Conservation (phyloP, 2,888 invertebrate species). For the Polyommatus icarus region DNA sequence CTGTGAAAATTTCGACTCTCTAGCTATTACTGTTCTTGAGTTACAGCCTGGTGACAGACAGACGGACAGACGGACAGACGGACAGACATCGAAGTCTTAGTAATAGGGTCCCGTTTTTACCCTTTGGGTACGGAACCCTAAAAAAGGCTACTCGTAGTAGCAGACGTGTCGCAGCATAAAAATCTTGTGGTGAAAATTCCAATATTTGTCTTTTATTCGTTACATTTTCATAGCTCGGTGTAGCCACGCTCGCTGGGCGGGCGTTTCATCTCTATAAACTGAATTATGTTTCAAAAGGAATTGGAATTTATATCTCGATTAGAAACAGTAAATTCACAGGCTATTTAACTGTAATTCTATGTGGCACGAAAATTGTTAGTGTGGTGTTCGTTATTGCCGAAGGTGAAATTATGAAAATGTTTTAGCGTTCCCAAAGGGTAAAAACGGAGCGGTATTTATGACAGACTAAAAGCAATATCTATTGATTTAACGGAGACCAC, state of each 20-base stretch:
- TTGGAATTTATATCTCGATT: slow-evolving; percentile 6
- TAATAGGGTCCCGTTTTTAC: no score
- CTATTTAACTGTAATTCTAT: neutral
- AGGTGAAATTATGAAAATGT: neutral
- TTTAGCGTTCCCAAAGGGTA: no score
- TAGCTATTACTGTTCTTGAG: no score
- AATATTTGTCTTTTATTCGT: slow-evolving; percentile 75
- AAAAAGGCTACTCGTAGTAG: no score
- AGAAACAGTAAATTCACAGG: neutral
- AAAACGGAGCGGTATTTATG: no score
- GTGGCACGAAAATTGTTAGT: neutral
- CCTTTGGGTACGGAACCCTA: no score
- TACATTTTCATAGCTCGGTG: slow-evolving; percentile 53
- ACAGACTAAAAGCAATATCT: no score
- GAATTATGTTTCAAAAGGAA: neutral
- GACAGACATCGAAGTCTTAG: no score
- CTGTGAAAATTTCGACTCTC: no score
- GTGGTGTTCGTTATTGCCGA: neutral
- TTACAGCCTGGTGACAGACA: no score
- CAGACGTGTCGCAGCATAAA: slow-evolving; percentile 66
- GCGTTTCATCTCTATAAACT: slow-evolving; percentile 46
- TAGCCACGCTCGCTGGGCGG: slow-evolving; percentile 55
- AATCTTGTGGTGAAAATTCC: slow-evolving; percentile 58
- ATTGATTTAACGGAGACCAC: no score
- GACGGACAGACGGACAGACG: no score